Evolutionary conservation across 2,888 invertebrate genomes (phyloP), one percentile per base, ranked within the genome.

Genomic region (Loripinus fragilis): DNA sequence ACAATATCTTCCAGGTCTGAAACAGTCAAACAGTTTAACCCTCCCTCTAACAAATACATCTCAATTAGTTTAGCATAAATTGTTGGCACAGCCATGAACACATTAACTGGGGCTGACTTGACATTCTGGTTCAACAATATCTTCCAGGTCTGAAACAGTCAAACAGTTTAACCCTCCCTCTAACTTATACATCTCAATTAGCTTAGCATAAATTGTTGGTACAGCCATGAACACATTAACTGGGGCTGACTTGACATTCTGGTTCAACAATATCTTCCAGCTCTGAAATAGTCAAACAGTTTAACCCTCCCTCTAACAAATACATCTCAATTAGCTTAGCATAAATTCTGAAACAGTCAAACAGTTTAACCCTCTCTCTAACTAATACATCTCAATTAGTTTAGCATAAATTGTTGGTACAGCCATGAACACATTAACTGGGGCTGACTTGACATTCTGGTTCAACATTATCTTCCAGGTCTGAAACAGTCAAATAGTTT

Each of bases 31-130:
- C n/a, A n/a, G n/a, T n/a, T n/a, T n/a, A n/a, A n/a, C 28, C 78
- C 76, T 33, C 52, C 74, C 25, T 87, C 79, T 41, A 75, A 55
- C 20, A 90, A 87, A 92, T 96, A 96, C 89, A 97, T 96, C 71
- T 96, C 95, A 2, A 96, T 95, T 12, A 98, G 94, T 79, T 96
- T 96, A 69, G 96, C 95, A 93, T 97, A 98, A 91, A 97, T 96
- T 0, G 97, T 97, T 0, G 98, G 98, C 48, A 98, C 98, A n/a
- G 96, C 98, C 96, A 97, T 97, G 91, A 97, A 96, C 71, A 97
- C 95, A 50, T 96, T 96, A 30, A 97, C 95, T 60, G 96, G 94
- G 41, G 95, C 95, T 25, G 95, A 81, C 2, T 67, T 52, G n/a
- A n/a, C n/a, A n/a, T n/a, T n/a, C 10, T 86, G 81, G 17, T 86